A percentile compares a stretch with the other conserved stretches of the same genome.
Conservation (phyloP, 2,888 invertebrate species). For the Unio delphinus region DNA sequence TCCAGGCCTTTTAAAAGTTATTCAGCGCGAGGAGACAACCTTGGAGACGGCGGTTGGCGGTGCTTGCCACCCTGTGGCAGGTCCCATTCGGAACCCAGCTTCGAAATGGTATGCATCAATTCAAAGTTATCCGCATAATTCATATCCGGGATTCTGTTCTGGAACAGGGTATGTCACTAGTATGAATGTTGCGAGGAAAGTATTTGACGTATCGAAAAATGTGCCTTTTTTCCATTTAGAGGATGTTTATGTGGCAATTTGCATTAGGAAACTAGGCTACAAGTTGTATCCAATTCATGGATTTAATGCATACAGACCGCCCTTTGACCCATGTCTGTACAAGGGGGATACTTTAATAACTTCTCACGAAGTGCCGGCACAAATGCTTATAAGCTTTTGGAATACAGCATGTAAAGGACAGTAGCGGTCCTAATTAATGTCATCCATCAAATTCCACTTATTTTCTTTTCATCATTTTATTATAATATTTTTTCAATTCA, state of each 20-base stretch:
- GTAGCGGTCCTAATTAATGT: neutral
- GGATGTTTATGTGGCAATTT: slow-evolving; percentile 56
- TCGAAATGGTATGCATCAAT: slow-evolving; percentile 58
- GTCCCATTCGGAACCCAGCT: slow-evolving; percentile 36
- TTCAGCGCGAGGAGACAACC: slow-evolving; percentile 2
- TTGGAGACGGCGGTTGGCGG: slow-evolving; percentile 41
- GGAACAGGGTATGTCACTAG: slow-evolving; percentile 56
- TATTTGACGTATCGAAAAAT: slow-evolving; percentile 42
- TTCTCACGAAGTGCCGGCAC: slow-evolving; percentile 32
- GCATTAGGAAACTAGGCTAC: slow-evolving; percentile 40
- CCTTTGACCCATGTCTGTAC: slow-evolving; percentile 32
- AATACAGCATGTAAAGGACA: slow-evolving; percentile 12
- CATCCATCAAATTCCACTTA: neutral
- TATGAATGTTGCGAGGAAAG: slow-evolving; percentile 34
- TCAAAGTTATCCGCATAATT: slow-evolving; percentile 38
- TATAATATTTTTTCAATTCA: too few relatives aligned
- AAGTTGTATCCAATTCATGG: slow-evolving; percentile 29
- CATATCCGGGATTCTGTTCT: slow-evolving; percentile 59
- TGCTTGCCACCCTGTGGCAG: slow-evolving; percentile 22
- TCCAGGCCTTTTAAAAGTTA: slow-evolving; percentile 19
- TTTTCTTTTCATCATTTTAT: too few relatives aligned
- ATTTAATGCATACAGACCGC: slow-evolving; percentile 29
- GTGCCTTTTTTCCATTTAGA: slow-evolving; percentile 61
- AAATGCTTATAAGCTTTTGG: slow-evolving; percentile 16
- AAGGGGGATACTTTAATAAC: slow-evolving; percentile 33